A percentile compares a stretch with the other conserved stretches of the same genome.
These are phyloP conservation scores for Papilio demoleus DNA, from an alignment of 2,888 invertebrate genomes.

Conservation along the genomic window DNA sequence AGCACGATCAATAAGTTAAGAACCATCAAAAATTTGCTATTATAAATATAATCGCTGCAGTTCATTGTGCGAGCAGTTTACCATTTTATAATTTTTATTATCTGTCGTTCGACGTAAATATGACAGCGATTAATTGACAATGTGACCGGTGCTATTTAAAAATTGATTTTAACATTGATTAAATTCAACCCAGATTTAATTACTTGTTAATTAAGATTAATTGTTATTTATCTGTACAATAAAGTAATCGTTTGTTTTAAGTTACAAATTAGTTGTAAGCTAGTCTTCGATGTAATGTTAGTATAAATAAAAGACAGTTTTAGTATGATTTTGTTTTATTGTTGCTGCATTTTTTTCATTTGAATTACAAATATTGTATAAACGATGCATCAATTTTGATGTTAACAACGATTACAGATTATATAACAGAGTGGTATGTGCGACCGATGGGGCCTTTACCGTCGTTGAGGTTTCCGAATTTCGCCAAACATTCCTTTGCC, in stretches of 20 bases:
- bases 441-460: constrained; percentile 29
- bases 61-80: not conserved
- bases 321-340: constrained; percentile 37
- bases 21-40: not conserved
- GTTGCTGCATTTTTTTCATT: not conserved
- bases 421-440: constrained; percentile 23
- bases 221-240: constrained; percentile 73
- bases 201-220: constrained; percentile 57
- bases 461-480: not conserved
- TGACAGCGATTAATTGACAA: constrained; percentile 16
- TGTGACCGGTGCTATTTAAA: constrained; percentile 42
- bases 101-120: not conserved
- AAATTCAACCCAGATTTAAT: constrained; percentile 40
- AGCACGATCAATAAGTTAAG: constrained; percentile 1
- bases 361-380: not conserved
- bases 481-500: not conserved
- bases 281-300: constrained; percentile 75
- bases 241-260: constrained; percentile 64
- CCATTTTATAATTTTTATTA: not conserved
- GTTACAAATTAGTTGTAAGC: constrained; percentile 83
- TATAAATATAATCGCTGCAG: not conserved
- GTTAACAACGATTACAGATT: not conserved
- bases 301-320: constrained; percentile 44
- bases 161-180: constrained; percentile 36
- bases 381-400: not conserved